A percentile compares a stretch with the other conserved stretches of the same genome.
Evolutionary conservation across 2,888 invertebrate genomes (phyloP).

Genomic region (Heteromyza rotundicornis): DNA sequence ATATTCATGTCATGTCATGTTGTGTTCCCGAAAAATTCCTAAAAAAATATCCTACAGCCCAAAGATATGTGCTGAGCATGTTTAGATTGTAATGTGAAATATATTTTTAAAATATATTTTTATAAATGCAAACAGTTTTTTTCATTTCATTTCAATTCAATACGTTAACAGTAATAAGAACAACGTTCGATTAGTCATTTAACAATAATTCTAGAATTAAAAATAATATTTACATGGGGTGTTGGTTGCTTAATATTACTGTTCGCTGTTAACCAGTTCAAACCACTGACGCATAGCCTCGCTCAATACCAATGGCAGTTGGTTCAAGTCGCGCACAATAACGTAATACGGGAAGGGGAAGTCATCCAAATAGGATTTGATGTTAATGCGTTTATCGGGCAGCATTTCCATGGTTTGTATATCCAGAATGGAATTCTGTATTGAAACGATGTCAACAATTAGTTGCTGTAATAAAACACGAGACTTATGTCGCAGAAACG

Average conservation of each 20-base stretch:
- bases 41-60: not conserved
- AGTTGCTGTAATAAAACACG: not conserved
- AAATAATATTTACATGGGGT: too few relatives aligned
- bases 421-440: slow-evolving; percentile 87
- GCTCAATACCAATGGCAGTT: slow-evolving; percentile 87
- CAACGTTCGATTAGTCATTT: too few relatives aligned
- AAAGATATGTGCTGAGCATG: not conserved
- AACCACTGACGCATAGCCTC: slow-evolving; percentile 99
- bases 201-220: too few relatives aligned
- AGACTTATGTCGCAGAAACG: not conserved
- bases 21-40: not conserved
- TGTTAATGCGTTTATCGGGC: slow-evolving; percentile 61
- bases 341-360: slow-evolving; percentile 99
- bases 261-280: slow-evolving; percentile 77
- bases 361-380: slow-evolving; percentile 87
- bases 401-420: slow-evolving; percentile 71
- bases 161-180: too few relatives aligned
- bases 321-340: slow-evolving; percentile 86
- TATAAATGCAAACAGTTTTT: too few relatives aligned
- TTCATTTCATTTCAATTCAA: too few relatives aligned
- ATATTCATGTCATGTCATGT: not conserved
- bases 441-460: slow-evolving; percentile 24
- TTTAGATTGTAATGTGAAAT: too few relatives aligned
- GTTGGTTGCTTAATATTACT: slow-evolving; percentile 30
- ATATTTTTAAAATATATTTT: too few relatives aligned